Conservation (phyloP, 2,888 invertebrate genomes). For the Heteromyza rotundicornis region DNA sequence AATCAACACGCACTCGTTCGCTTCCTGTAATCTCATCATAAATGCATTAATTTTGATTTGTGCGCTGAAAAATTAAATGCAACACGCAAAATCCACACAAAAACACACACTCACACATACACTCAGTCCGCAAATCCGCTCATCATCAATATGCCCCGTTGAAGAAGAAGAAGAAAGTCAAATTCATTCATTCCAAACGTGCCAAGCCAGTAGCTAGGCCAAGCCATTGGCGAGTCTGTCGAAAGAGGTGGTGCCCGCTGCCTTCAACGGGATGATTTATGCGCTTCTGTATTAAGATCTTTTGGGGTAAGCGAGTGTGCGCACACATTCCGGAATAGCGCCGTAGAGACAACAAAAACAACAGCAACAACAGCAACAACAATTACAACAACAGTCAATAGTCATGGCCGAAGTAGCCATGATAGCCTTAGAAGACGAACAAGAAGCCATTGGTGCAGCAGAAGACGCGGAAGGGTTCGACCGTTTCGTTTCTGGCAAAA, state of each 20-base stretch:
- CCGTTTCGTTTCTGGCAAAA: too few species aligned
- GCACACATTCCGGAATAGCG: not conserved
- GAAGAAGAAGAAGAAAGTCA: not conserved
- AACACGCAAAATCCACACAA: not conserved
- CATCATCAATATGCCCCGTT: too few species aligned
- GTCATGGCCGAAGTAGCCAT: too few species aligned
- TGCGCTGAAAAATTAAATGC: not conserved
- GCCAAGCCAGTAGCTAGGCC: constrained; percentile 17
- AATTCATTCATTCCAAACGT: not conserved
- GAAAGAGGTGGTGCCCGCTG: constrained; percentile 15
- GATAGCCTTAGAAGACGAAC: too few species aligned
- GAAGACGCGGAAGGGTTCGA: not conserved
- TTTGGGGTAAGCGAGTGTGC: not conserved
- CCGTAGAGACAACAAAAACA: not conserved
- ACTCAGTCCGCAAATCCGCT: not conserved
- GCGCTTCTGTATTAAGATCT: constrained; percentile 23
- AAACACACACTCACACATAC: not conserved
- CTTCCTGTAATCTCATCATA: constrained; percentile 46
- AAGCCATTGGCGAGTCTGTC: constrained; percentile 16
- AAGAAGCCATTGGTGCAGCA: too few species aligned
- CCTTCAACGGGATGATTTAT: constrained; percentile 22
- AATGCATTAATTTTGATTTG: constrained; percentile 47
- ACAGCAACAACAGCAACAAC: not conserved
- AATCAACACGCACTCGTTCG: constrained; percentile 3
- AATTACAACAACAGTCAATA: not conserved